Conservation (phyloP, 2,797 vertebrate genomes). For the Rhinella marina region DNA sequence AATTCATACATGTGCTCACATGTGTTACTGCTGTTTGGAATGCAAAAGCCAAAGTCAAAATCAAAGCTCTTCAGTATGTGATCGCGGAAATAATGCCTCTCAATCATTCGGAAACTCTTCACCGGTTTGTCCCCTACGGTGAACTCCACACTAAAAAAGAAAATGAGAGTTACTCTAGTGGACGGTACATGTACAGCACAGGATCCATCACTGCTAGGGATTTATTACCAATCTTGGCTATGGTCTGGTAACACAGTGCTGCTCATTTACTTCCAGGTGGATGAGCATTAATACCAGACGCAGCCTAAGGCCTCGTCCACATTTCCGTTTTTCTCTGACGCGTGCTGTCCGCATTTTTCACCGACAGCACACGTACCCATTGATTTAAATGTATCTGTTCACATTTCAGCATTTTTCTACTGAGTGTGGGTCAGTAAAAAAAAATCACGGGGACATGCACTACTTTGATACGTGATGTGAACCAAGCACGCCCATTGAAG, state of each 20-base stretch:
- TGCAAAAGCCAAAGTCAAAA: slow-evolving; percentile 99
- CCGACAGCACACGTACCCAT: too few species aligned
- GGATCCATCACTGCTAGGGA: background rate
- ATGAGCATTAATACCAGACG: background rate
- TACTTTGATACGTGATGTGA: too few species aligned
- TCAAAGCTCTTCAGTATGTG: slow-evolving; percentile 97
- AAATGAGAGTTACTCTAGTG: background rate
- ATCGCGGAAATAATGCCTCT: slow-evolving; percentile 96
- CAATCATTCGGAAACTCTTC: slow-evolving; percentile 96
- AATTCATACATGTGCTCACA: slow-evolving; percentile 99
- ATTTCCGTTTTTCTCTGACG: too few species aligned
- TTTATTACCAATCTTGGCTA: too few species aligned
- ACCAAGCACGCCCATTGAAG: too few species aligned
- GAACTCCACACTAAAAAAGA: slow-evolving; percentile 90
- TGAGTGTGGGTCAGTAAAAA: too few species aligned
- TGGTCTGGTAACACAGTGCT: too few species aligned
- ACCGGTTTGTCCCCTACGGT: slow-evolving; percentile 94
- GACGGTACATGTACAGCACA: background rate
- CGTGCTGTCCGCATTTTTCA: too few species aligned
- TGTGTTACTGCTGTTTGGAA: slow-evolving; percentile 96
- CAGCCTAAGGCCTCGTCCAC: too few species aligned
- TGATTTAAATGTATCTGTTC: too few species aligned
- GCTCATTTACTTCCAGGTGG: background rate
- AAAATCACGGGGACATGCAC: too few species aligned
- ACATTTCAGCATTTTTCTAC: too few species aligned